These are phyloP conservation scores for Hyperoodon ampullatus DNA, from an alignment of 2,113 vertebrate species.

Conservation along the genomic window DNA sequence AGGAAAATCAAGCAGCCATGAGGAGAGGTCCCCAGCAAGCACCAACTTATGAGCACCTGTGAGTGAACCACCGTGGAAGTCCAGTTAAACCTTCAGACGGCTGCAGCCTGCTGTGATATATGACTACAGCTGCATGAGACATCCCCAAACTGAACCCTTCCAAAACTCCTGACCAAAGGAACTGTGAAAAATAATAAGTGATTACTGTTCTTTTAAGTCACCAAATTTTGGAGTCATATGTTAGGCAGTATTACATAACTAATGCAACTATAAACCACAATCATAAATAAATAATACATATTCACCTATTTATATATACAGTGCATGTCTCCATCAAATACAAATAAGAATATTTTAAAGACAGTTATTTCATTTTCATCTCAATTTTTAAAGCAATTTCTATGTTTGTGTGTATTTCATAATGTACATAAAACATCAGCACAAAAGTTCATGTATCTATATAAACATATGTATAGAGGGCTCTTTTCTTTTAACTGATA, in stretches of 20 bases:
- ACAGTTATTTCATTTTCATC: neutral
- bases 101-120: too few relatives aligned
- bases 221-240: neutral
- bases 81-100: neutral
- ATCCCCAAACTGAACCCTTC: neutral
- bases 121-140: neutral
- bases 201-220: neutral
- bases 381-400: conserved; percentile 12
- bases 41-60: neutral
- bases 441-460: neutral
- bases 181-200: neutral
- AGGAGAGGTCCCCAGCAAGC: neutral
- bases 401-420: neutral
- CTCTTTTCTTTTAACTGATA: neutral
- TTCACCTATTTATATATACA: neutral
- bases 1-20: neutral
- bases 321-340: neutral
- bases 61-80: neutral
- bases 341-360: neutral
- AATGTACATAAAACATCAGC: neutral
- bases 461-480: neutral
- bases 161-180: neutral
- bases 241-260: neutral
- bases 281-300: neutral
- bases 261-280: neutral